Evolutionary conservation across 2,888 invertebrate genomes (phyloP).

Genomic region (Eupeodes latifasciatus): DNA sequence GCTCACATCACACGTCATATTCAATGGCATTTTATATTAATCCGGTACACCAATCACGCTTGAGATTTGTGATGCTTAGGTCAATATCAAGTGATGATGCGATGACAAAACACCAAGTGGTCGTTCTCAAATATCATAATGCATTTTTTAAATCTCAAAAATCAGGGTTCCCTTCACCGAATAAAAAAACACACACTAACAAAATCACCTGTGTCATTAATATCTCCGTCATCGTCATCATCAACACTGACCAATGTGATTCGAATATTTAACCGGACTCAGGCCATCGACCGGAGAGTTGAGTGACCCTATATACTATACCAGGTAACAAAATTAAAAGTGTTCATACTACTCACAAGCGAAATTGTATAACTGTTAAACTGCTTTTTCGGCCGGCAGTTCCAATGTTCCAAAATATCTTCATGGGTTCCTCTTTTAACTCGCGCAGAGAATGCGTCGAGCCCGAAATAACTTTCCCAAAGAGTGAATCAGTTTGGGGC

Average conservation of each 20-base stretch:
- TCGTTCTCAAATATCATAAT: slow-evolving; percentile 25
- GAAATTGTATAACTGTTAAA: slow-evolving; percentile 79
- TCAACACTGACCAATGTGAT: slow-evolving; percentile 62
- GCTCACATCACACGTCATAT: slow-evolving; percentile 49
- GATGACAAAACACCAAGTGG: slow-evolving; percentile 57
- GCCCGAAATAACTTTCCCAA: slow-evolving; percentile 71
- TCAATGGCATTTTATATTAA: slow-evolving; percentile 31
- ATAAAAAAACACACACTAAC: slow-evolving; percentile 11
- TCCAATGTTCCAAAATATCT: slow-evolving; percentile 60
- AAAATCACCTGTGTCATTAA: slow-evolving; percentile 44
- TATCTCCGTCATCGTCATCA: slow-evolving; percentile 26
- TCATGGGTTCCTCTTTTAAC: slow-evolving; percentile 45
- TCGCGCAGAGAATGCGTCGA: slow-evolving; percentile 17
- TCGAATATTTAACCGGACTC: slow-evolving; percentile 41
- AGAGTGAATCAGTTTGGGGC: slow-evolving; percentile 30
- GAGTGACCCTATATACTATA: slow-evolving; percentile 61
- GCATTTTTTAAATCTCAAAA: slow-evolving; percentile 10
- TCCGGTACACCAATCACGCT: slow-evolving; percentile 30
- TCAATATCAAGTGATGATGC: slow-evolving; percentile 9
- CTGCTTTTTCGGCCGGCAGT: slow-evolving; percentile 66
- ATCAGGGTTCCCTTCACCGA: slow-evolving; percentile 43
- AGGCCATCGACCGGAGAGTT: slow-evolving; percentile 75
- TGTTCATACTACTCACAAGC: slow-evolving; percentile 76
- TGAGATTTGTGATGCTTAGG: slow-evolving; percentile 1
- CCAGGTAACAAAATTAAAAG: slow-evolving; percentile 77